A percentile compares a stretch with the other conserved stretches of the same genome.
Evolutionary conservation across 2,113 vertebrate genomes (phyloP).

Genomic region (Fregetta grallaria): DNA sequence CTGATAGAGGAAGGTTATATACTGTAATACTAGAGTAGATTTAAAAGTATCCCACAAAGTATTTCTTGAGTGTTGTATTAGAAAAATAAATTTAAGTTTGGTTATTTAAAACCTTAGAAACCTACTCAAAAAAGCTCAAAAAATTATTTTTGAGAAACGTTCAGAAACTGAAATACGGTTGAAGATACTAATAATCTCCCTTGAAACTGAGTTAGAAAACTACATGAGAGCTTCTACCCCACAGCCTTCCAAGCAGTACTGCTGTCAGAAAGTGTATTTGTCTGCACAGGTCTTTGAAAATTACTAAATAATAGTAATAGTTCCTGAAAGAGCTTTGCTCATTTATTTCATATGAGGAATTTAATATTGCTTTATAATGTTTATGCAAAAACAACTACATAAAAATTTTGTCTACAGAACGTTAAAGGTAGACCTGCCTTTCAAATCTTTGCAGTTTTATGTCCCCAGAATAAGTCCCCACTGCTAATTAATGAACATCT

Average conservation of each 20-base stretch:
- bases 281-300: background rate
- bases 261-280: background rate
- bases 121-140: background rate
- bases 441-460: background rate
- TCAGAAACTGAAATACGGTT: background rate
- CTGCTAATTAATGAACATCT: background rate
- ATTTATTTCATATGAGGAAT: background rate
- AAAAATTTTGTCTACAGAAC: background rate
- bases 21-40: background rate
- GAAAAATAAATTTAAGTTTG: background rate
- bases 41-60: background rate
- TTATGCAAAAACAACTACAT: background rate
- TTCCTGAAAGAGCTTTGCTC: background rate
- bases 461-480: background rate
- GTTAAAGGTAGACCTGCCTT: background rate
- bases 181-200: background rate
- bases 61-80: background rate
- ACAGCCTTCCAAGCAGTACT: background rate
- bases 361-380: background rate
- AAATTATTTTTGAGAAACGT: background rate
- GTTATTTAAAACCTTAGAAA: background rate
- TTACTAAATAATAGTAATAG: background rate
- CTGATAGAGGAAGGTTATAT: background rate
- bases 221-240: background rate
- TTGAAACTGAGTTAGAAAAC: background rate